A percentile compares a stretch with the other conserved stretches of the same genome.
These are phyloP conservation scores for Sebastes iracundus DNA, from an alignment of 2,797 vertebrate species.

Conservation along the genomic window DNA sequence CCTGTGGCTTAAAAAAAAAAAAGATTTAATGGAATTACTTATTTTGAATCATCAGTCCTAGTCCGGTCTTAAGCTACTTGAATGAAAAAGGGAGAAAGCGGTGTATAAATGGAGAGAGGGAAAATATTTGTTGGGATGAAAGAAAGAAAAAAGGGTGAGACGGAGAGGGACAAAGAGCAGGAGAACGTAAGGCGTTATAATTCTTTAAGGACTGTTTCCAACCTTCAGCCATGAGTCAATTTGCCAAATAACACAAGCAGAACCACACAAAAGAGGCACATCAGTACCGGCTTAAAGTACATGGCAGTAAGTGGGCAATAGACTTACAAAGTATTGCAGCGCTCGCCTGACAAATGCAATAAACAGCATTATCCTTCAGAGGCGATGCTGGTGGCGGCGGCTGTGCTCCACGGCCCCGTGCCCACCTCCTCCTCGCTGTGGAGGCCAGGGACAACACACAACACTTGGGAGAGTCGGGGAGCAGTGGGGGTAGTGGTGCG, in stretches of 20 bases:
- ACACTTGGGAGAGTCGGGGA: conserved; percentile 47
- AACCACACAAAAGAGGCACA: conserved; percentile 77
- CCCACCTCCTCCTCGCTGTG: conserved; percentile 61
- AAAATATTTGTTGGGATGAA: conserved; percentile 17
- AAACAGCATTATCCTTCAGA: conserved; percentile 84
- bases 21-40: conserved; percentile 82
- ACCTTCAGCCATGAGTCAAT: conserved; percentile 76
- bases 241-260: conserved; percentile 81
- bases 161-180: conserved; percentile 36
- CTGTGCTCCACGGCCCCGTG: conserved; percentile 73
- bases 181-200: conserved; percentile 66
- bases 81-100: conserved; percentile 38
- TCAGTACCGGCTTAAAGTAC: conserved; percentile 80
- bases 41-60: conserved; percentile 79
- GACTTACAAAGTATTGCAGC: conserved; percentile 83
- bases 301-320: conserved; percentile 81
- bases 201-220: conserved; percentile 69
- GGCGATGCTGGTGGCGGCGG: conserved; percentile 67
- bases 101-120: neutral
- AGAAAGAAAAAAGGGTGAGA: conserved; percentile 17
- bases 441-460: conserved; percentile 56
- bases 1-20: conserved; percentile 71
- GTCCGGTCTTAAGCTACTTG: conserved; percentile 59
- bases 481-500: conserved; percentile 37
- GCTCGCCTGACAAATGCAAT: conserved; percentile 85